Conservation (phyloP, 1,140 invertebrate genomes). For the Stegodyphus mimosarum region DNA sequence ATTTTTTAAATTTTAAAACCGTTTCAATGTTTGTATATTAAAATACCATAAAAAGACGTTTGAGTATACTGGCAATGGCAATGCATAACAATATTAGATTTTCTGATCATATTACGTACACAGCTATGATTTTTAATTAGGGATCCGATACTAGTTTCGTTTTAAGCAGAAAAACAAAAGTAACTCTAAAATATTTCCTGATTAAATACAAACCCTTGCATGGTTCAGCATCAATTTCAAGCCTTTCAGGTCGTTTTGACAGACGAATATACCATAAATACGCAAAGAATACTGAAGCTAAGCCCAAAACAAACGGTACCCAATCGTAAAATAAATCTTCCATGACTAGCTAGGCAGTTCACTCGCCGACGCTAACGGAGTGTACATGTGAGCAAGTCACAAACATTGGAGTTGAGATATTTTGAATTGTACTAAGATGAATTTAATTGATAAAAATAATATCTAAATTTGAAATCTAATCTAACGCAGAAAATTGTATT, state of each 20-base stretch:
- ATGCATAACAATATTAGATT: neutral
- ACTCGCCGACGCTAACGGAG: no score
- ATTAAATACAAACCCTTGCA: neutral
- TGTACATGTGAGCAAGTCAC: no score
- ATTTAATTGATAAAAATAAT: no score
- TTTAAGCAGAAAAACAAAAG: neutral
- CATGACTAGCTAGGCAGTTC: neutral
- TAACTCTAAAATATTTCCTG: neutral
- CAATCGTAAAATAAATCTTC: conserved; percentile 8
- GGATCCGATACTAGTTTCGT: neutral
- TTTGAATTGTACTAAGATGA: no score
- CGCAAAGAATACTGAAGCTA: neutral
- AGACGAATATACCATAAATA: neutral
- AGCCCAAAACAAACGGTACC: conserved; percentile 21
- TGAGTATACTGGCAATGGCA: neutral
- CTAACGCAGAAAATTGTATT: no score
- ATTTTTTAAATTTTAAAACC: no score
- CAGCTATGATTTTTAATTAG: neutral
- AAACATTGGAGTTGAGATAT: no score
- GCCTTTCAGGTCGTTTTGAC: neutral
- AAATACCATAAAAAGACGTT: no score
- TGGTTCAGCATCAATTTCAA: neutral
- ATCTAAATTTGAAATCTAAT: no score
- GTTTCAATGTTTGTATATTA: no score
- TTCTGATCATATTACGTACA: neutral